Percentiles rank a stretch among this genome's conserved stretches.
phyloP scores from a whole-genome alignment of 2,113 vertebrate genomes.

The Balaenoptera acutorostrata region DNA sequence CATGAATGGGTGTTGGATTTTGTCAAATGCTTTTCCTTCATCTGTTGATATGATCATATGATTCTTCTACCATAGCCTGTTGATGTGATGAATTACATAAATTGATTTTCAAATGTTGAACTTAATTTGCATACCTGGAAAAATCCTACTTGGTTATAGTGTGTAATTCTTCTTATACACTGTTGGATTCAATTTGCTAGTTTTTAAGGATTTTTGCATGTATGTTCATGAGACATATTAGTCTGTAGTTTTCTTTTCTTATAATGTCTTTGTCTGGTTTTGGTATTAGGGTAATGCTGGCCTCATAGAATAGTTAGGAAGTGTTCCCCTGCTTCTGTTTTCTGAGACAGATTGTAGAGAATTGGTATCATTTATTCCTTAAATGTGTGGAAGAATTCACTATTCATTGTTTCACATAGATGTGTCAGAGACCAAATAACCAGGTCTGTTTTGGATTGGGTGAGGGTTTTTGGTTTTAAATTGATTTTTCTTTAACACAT shows the following conservation, averaged over 20 bases:
- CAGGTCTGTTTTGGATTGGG: not conserved
- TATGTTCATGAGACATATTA: not conserved
- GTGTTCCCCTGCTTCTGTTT: not conserved
- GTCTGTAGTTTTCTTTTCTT: not conserved
- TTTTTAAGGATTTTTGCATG: not conserved
- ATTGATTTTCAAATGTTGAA: not conserved
- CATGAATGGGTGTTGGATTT: not conserved
- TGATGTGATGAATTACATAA: too few species aligned
- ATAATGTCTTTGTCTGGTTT: not conserved
- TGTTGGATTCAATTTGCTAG: not conserved
- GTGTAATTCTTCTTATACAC: not conserved
- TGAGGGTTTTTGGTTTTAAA: not conserved
- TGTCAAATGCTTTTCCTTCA: too few species aligned
- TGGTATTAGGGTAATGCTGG: not conserved
- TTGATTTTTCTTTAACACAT: not conserved
- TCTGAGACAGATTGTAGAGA: not conserved
- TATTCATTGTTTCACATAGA: not conserved
- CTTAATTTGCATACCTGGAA: not conserved
- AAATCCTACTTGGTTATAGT: not conserved
- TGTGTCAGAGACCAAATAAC: not conserved
- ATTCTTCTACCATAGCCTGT: too few species aligned
- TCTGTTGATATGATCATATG: too few species aligned
- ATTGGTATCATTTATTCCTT: not conserved
- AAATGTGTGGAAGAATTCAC: not conserved
- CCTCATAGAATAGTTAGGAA: not conserved